These are phyloP conservation scores for Anoplius nigerrimus DNA, from an alignment of 2,888 invertebrate species.

Conservation along the genomic window DNA sequence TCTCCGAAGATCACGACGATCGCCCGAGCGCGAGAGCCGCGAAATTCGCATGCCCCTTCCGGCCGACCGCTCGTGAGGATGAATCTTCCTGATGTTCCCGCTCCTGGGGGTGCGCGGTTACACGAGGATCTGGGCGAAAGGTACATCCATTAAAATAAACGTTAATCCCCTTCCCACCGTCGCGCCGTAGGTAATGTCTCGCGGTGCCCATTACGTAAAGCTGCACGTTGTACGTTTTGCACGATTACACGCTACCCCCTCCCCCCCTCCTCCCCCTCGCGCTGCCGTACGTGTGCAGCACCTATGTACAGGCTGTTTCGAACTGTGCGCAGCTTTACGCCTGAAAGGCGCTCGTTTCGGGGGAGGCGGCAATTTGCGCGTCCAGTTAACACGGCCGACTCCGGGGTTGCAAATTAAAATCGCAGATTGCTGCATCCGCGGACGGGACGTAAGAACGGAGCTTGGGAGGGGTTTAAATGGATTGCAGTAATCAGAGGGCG, in stretches of 20 bases:
- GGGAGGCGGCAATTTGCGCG: too few species aligned
- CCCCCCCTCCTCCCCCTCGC: background rate
- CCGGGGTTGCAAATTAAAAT: background rate
- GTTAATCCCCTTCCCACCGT: conserved; percentile 41
- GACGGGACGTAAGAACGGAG: too few species aligned
- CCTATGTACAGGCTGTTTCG: too few species aligned
- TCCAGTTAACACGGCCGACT: background rate
- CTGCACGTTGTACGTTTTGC: conserved; percentile 35
- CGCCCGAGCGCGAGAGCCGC: too few species aligned
- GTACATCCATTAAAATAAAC: conserved; percentile 53
- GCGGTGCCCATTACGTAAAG: conserved; percentile 43
- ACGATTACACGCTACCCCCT: conserved; percentile 9
- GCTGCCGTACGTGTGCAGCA: background rate
- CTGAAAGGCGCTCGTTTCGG: too few species aligned
- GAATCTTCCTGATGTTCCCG: conserved; percentile 24
- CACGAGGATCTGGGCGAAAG: conserved; percentile 36
- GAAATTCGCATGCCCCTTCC: too few species aligned
- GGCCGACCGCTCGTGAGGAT: background rate
- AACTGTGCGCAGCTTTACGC: too few species aligned
- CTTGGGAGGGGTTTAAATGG: too few species aligned
- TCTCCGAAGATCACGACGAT: too few species aligned
- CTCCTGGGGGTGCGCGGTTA: conserved; percentile 27
- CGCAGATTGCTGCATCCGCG: too few species aligned
- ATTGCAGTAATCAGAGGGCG: too few species aligned
- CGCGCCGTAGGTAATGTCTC: conserved; percentile 38